Percentiles rank a stretch among this genome's conserved stretches.
These are phyloP conservation scores for Myotis findleyi DNA, from an alignment of 2,797 vertebrate species.

Conservation along the genomic window DNA sequence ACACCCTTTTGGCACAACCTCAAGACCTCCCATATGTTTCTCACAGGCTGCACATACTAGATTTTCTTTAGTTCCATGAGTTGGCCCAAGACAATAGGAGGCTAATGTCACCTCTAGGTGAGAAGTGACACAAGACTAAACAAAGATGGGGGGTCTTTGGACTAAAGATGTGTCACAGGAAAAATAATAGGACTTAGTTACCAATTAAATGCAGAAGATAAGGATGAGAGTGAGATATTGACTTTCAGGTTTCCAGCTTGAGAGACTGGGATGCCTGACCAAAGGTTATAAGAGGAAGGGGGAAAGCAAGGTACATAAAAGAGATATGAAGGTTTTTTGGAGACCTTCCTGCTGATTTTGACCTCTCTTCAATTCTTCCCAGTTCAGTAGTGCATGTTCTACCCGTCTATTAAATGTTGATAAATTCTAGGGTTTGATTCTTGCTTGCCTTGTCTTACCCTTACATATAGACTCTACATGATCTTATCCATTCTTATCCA, in stretches of 20 bases:
- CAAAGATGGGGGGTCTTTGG: neutral
- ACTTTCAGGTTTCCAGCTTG: neutral
- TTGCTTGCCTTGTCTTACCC: neutral
- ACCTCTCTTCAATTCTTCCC: neutral
- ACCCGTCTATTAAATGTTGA: neutral
- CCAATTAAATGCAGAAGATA: neutral
- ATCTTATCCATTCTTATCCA: neutral
- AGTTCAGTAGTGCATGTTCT: neutral
- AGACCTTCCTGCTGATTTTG: neutral
- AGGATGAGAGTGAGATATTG: neutral
- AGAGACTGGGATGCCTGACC: neutral
- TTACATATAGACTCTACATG: neutral
- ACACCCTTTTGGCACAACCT: neutral
- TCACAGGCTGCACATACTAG: neutral
- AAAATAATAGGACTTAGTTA: neutral
- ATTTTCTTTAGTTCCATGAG: slow-evolving; percentile 22
- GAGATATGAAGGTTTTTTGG: neutral
- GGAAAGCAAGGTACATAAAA: neutral
- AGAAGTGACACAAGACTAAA: slow-evolving; percentile 1
- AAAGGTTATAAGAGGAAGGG: neutral
- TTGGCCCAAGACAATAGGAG: neutral
- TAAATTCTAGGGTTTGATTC: neutral
- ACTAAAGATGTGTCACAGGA: neutral
- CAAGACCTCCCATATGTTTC: neutral
- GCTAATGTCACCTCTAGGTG: neutral